These are phyloP conservation scores for Epizoanthus scotinus DNA, from an alignment of 92 coral and sea anemone genomes.

Conservation along the genomic window DNA sequence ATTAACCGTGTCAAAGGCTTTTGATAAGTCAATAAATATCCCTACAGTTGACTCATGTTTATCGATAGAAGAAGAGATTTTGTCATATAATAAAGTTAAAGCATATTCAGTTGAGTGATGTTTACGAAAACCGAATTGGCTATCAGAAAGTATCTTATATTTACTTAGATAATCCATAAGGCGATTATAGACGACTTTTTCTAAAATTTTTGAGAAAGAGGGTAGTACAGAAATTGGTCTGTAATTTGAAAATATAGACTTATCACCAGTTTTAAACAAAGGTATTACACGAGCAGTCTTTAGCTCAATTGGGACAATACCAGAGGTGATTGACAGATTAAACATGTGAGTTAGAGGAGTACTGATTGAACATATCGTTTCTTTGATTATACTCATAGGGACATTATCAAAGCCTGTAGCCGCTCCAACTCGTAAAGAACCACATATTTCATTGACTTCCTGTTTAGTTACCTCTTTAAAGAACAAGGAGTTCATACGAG, in stretches of 20 bases:
- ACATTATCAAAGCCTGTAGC: conserved; percentile 19
- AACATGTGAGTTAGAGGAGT: conserved; percentile 12
- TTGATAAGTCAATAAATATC: conserved; percentile 9
- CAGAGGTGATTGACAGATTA: conserved; percentile 16
- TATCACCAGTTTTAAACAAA: conserved; percentile 11
- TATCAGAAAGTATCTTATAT: conserved; percentile 1
- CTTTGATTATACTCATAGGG: conserved; percentile 4
- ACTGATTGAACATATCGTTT: not conserved
- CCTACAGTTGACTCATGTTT: not conserved
- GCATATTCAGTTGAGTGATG: conserved; percentile 12
- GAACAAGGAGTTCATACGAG: conserved; percentile 18
- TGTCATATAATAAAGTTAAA: not conserved
- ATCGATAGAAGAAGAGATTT: conserved; percentile 14
- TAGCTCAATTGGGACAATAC: conserved; percentile 16
- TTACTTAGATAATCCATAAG: not conserved
- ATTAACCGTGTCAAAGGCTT: too few species aligned
- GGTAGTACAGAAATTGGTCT: conserved; percentile 23
- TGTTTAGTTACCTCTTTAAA: not conserved
- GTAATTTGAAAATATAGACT: conserved; percentile 5
- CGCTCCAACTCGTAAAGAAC: conserved; percentile 10
- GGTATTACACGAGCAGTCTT: conserved; percentile 24
- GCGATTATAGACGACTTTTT: conserved; percentile 34
- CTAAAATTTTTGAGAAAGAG: conserved; percentile 14
- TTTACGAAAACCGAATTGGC: conserved; percentile 2
- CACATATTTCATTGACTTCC: conserved; percentile 5